Base-by-base conservation (phyloP, 2,888 invertebrate species). In the Trachelus stipa region DNA sequence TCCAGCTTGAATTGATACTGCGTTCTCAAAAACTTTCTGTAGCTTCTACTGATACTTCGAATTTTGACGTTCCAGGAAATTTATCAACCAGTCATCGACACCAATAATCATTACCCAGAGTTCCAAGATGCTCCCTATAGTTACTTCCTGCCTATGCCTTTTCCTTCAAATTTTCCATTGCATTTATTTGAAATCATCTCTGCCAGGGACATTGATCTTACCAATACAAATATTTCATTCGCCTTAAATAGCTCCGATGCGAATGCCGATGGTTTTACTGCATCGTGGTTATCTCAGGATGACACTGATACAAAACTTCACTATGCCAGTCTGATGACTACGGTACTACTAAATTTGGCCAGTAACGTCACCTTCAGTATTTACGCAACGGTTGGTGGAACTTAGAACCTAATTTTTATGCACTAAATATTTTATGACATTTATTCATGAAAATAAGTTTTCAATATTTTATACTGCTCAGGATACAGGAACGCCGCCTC, bases 91-190 rank as follows among this genome's bases (percentile, higher is more conserved):
- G 78, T 84, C 69, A 76, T 23, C 11, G 83, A 84, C 68, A 84
- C 81, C 31, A 84, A 84, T 69, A 84, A 83, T 78, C 74, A 84
- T 73, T 23, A 73, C 56, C 84, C 84, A 37, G 79, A 76, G 68
- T 83, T 83, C 73, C 73, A 79, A 34, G 15, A 81, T 12, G n/a
- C 69, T 11, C 81, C 82, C 4, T 86, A 86, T 34, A 75, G 71
- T 71, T 86, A 83, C 73, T 79, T 56, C 15, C 33, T 87, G 9
- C 82, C 86, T 12, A 87, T 87, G 84, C 87, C 87, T 12, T 81
- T 84, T 23, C 84, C 84, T 30, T 82, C 81, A 31, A 77, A 79
- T 34, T 76, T 85, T 12, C 35, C 81, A 34, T 68, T 87, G 33
- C 71, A 79, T 15, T 31, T 78, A 23, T 75, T 85, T 12, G 73